Conservation (phyloP, 64 coral and sea anemone genomes). For the Porites australiensis region DNA sequence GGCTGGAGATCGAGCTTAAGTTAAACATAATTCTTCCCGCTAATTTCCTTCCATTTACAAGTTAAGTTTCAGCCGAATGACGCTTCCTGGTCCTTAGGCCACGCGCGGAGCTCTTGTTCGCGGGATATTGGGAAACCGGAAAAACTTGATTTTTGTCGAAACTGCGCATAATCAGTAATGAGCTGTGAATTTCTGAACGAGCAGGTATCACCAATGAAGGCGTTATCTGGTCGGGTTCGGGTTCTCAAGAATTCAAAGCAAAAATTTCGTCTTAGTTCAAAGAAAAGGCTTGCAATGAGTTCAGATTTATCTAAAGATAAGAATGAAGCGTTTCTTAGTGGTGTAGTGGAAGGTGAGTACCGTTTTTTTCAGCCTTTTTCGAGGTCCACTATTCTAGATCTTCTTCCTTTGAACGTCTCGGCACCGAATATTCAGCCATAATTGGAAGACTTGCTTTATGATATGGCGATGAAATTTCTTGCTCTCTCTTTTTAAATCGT, state of each 20-base stretch:
- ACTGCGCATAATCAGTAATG: slow-evolving; percentile 36
- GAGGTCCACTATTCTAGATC: too few species aligned
- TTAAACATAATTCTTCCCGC: too few species aligned
- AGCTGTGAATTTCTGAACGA: neutral
- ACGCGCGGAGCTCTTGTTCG: too few species aligned
- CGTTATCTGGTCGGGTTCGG: slow-evolving; percentile 31
- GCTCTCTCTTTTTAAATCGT: neutral
- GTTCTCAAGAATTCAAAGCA: slow-evolving; percentile 54
- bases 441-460: neutral
- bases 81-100: neutral
- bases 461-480: neutral
- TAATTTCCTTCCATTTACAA: too few species aligned
- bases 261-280: slow-evolving; percentile 35
- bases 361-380: neutral
- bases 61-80: neutral
- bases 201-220: slow-evolving; percentile 39
- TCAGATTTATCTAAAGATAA: slow-evolving; percentile 37
- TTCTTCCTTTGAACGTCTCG: too few species aligned
- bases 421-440: neutral
- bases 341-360: slow-evolving; percentile 78
- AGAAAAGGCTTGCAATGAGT: slow-evolving; percentile 57
- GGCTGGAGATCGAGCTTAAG: too few species aligned
- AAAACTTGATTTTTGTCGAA: slow-evolving; percentile 1
- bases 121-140: slow-evolving; percentile 17
- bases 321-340: slow-evolving; percentile 55